These are phyloP conservation scores for Heliconius erato DNA, from an alignment of 2,888 invertebrate genomes.

Conservation along the genomic window DNA sequence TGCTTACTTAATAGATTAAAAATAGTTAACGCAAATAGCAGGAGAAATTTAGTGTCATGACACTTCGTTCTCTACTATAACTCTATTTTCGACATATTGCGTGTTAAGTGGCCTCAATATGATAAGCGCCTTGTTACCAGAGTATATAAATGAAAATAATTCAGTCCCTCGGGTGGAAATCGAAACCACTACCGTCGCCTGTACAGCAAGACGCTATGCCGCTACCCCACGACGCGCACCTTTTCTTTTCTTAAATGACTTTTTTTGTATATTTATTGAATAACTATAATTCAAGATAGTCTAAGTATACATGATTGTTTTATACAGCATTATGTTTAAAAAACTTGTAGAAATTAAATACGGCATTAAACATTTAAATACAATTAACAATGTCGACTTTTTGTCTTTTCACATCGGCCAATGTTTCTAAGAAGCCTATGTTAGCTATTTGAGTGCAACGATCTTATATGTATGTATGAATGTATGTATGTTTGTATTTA, in stretches of 20 bases:
- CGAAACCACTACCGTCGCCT: neutral
- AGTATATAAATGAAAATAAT: neutral
- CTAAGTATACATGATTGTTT: neutral
- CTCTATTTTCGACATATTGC: too few species aligned
- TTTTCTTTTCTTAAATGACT: neutral
- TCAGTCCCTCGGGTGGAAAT: neutral
- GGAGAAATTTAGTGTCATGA: too few species aligned
- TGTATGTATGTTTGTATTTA: conserved; percentile 5
- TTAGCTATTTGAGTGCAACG: conserved; percentile 19
- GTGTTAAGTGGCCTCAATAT: neutral
- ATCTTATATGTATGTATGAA: conserved; percentile 6
- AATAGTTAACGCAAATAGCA: too few species aligned
- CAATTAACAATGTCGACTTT: conserved; percentile 19
- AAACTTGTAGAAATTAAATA: neutral
- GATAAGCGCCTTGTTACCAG: too few species aligned
- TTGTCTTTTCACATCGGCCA: conserved; percentile 13
- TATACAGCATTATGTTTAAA: neutral
- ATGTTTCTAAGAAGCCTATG: conserved; percentile 19
- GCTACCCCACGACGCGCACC: neutral
- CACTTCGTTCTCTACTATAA: neutral
- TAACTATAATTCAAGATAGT: neutral
- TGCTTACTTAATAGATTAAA: neutral
- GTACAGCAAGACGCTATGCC: neutral
- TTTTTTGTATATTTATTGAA: neutral
- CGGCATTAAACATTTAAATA: conserved; percentile 16